Base-by-base conservation (phyloP, 1,140 invertebrate species). In the Whitmania pigra region DNA sequence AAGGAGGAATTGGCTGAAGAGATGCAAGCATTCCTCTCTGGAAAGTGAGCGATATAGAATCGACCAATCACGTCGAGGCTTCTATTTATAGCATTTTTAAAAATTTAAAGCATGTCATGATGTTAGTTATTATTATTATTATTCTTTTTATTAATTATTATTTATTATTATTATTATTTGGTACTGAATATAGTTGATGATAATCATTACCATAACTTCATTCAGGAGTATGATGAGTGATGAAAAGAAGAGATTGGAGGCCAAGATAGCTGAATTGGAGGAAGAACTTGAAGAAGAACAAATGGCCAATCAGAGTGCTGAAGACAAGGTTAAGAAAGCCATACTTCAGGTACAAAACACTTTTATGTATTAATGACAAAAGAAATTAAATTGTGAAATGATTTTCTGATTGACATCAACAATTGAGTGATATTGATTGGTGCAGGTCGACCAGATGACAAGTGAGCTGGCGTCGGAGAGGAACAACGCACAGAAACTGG, bases 271-370 rank as follows among this genome's bases (percentile, higher is more conserved):
- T 3, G 88, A 92, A 0, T 84, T 98, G 0, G 94, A 98, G 80
- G 95, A 98, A 79, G 94, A 98, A 80, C 82, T 99, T 17, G 95
- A 98, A 77, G 95, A 98, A 79, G 94, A 98, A 81, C 93, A 96
- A 80, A 90, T 88, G 55, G 96, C 93, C 80, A 88, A 87, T 67
- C 93, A 97, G 84, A 87, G 88, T 49, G 83, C 92, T 60, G 87
- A 89, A 78, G 95, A 98, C 80, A 89, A 93, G 75, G 88, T 89
- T 63, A 86, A 93, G 73, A 97, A 97, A 80, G 86, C 89, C 72
- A 86, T 89, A 77, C 72, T 78, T 18, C 82, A 84, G 78, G 74
- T 79, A 43, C 66, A 67, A n/a, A 66, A 29, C 20, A 68, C 69
- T 13, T 53, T 53, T 27, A 53, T 67, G 25, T 36, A 3, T 17